These are phyloP conservation scores for Drosophila orena DNA, from an alignment of 1,140 invertebrate species.

Conservation along the genomic window DNA sequence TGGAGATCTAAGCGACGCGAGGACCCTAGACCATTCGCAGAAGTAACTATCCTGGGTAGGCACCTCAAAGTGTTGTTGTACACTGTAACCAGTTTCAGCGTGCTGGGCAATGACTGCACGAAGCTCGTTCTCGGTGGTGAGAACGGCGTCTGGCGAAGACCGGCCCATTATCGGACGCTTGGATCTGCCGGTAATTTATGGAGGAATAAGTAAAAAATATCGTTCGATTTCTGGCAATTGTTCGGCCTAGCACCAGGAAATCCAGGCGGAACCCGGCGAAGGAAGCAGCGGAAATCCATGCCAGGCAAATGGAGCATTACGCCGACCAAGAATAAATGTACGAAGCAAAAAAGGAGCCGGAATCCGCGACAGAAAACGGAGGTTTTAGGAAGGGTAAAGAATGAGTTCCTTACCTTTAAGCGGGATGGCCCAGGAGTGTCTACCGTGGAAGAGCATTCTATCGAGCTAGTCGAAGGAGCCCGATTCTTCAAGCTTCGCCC, in stretches of 20 bases:
- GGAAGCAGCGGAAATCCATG: too few species aligned
- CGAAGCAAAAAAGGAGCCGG: neutral
- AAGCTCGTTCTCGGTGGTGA: neutral
- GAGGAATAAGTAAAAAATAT: neutral
- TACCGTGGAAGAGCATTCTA: too few species aligned
- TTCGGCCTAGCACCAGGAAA: neutral
- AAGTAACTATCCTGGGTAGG: neutral
- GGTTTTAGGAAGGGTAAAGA: neutral
- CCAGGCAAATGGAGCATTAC: too few species aligned
- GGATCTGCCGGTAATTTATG: too few species aligned
- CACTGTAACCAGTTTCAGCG: neutral
- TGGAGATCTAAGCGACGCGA: neutral
- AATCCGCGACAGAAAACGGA: neutral
- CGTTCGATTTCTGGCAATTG: neutral
- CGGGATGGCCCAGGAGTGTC: too few species aligned
- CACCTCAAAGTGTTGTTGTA: neutral
- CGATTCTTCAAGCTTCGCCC: neutral
- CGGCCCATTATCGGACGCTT: too few species aligned
- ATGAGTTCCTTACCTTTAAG: too few species aligned
- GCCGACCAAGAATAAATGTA: neutral
- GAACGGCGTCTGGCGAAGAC: neutral
- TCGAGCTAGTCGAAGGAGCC: too few species aligned
- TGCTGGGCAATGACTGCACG: neutral
- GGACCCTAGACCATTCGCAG: neutral
- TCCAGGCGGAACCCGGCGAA: too few species aligned